These are phyloP conservation scores for Drosophila robusta DNA, from an alignment of 2,888 invertebrate species.

Conservation along the genomic window DNA sequence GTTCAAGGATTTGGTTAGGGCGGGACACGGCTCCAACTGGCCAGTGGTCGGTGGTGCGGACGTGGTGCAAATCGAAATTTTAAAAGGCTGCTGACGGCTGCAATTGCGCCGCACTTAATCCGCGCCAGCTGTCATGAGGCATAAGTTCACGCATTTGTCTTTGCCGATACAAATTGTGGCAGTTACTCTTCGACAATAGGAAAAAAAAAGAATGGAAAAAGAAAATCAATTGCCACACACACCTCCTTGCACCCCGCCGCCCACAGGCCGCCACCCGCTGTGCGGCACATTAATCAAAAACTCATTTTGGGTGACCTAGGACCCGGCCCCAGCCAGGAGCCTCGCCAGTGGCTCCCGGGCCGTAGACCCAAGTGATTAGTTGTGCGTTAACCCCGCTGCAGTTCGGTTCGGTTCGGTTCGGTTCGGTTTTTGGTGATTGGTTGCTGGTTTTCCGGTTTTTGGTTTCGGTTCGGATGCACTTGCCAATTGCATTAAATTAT, in stretches of 20 bases:
- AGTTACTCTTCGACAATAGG: slow-evolving; percentile 13
- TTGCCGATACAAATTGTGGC: slow-evolving; percentile 21
- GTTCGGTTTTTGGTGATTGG: slow-evolving; percentile 15
- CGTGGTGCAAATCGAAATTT: slow-evolving; percentile 39
- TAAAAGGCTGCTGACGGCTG: slow-evolving; percentile 46
- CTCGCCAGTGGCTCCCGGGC: slow-evolving; percentile 14
- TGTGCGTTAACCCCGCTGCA: slow-evolving; percentile 70
- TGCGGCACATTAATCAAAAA: slow-evolving; percentile 76
- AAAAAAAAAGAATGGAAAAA: neutral
- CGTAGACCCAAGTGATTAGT: slow-evolving; percentile 67
- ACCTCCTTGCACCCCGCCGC: neutral
- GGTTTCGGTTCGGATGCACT: slow-evolving; percentile 24
- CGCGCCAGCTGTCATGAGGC: slow-evolving; percentile 37
- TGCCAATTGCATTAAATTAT: slow-evolving; percentile 67
- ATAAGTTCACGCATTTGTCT: slow-evolving; percentile 62
- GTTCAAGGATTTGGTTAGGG: no score
- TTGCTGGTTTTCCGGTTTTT: slow-evolving; percentile 5
- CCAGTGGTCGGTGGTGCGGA: no score
- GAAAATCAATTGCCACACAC: slow-evolving; percentile 61
- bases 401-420: slow-evolving; percentile 43
- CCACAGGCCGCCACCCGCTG: slow-evolving; percentile 1
- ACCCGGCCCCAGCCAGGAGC: slow-evolving; percentile 19
- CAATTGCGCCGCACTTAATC: slow-evolving; percentile 34
- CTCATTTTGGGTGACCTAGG: slow-evolving; percentile 62
- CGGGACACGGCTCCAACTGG: no score